These are phyloP conservation scores for Hyalella azteca DNA, from an alignment of 2,888 invertebrate genomes.

Conservation along the genomic window DNA sequence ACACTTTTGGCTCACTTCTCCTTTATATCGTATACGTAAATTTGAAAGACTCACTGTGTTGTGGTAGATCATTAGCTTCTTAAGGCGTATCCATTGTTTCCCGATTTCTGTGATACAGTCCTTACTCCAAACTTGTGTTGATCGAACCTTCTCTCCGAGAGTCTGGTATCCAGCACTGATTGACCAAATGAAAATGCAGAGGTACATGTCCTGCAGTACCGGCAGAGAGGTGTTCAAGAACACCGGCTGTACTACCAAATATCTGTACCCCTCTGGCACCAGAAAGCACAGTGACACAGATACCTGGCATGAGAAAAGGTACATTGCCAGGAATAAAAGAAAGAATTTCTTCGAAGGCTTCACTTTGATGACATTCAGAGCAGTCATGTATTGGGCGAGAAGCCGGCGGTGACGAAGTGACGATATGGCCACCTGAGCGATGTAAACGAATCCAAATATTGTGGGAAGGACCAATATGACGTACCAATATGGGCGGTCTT, in stretches of 20 bases:
- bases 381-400: background rate
- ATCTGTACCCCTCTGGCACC: background rate
- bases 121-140: background rate
- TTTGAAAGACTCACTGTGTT: background rate
- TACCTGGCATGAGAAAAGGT: background rate
- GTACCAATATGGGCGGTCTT: conserved; percentile 1
- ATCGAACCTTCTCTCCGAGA: background rate
- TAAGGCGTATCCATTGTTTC: conserved; percentile 3
- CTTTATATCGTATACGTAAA: too few relatives aligned
- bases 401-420: background rate
- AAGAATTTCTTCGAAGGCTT: background rate
- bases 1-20: too few relatives aligned
- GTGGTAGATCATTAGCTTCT: conserved; percentile 21
- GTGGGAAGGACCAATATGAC: conserved; percentile 7
- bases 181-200: conserved; percentile 14
- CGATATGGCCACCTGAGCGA: background rate
- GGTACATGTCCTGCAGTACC: conserved; percentile 5
- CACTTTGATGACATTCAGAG: conserved; percentile 10
- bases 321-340: background rate
- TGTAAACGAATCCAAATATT: conserved; percentile 15
- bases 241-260: background rate
- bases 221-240: background rate
- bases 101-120: background rate
- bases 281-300: background rate
- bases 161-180: conserved; percentile 13